Evolutionary conservation across 2,797 vertebrate genomes (phyloP).

Genomic region (Alosa sapidissima): DNA sequence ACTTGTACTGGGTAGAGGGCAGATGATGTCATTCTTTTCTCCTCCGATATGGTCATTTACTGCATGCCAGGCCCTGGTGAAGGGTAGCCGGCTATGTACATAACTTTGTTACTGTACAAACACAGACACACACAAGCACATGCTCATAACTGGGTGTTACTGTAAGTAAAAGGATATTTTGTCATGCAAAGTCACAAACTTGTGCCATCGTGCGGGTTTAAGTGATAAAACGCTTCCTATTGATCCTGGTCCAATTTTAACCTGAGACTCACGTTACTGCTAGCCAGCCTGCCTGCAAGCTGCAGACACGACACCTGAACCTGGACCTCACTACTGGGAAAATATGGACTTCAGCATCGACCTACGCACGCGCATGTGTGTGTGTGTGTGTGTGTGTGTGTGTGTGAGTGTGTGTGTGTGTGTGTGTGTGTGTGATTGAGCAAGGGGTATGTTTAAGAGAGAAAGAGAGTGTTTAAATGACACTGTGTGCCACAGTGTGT

Average conservation of each 20-base stretch:
- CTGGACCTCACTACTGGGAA: slow-evolving; percentile 4
- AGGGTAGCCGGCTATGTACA: neutral
- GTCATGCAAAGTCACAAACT: neutral
- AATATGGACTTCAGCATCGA: slow-evolving; percentile 24
- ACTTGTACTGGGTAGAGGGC: neutral
- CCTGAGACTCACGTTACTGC: slow-evolving; percentile 15
- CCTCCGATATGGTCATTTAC: neutral
- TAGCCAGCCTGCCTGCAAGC: neutral
- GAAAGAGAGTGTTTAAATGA: neutral
- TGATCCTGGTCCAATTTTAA: slow-evolving; percentile 11
- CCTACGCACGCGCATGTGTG: neutral
- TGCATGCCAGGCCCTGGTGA: neutral
- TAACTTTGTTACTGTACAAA: neutral
- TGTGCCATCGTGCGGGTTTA: neutral
- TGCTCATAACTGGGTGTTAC: neutral
- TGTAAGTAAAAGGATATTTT: neutral
- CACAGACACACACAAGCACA: neutral
- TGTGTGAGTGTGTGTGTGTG: slow-evolving; percentile 4
- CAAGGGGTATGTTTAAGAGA: neutral
- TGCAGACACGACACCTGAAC: neutral
- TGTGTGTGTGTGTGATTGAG: neutral
- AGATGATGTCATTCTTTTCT: slow-evolving; percentile 11
- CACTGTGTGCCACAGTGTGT: neutral
- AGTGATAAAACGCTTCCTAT: neutral
- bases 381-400: neutral